A percentile compares a stretch with the other conserved stretches of the same genome.
Evolutionary conservation across 2,797 vertebrate species (phyloP).

Genomic region (Nannoperca australis): DNA sequence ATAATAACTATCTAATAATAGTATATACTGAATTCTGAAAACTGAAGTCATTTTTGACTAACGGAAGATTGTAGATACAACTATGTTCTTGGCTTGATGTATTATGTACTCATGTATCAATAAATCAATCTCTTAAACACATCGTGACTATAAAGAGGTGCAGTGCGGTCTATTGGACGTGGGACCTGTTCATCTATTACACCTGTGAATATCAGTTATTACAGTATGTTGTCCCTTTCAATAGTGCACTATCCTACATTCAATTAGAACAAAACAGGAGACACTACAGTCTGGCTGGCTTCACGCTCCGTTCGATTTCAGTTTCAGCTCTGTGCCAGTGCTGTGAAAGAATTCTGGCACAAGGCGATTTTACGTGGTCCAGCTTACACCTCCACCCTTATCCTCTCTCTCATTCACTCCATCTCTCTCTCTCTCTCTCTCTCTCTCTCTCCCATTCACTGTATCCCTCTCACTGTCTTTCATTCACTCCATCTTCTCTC

Average conservation of each 20-base stretch:
- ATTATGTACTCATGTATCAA: too few species aligned
- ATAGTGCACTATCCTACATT: slow-evolving; percentile 5
- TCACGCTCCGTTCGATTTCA: slow-evolving; percentile 54
- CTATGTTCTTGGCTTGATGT: neutral
- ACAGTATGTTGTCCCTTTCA: neutral
- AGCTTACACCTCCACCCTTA: slow-evolving; percentile 73
- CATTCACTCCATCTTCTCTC: slow-evolving; percentile 50
- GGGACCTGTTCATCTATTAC: neutral
- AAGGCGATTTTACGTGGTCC: slow-evolving; percentile 61
- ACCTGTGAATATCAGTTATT: neutral
- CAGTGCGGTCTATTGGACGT: neutral
- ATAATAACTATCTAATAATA: too few species aligned
- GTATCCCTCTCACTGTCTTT: slow-evolving; percentile 29
- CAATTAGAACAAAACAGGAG: slow-evolving; percentile 33
- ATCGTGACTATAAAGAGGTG: neutral
- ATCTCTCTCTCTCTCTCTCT: slow-evolving; percentile 36
- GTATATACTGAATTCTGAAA: neutral
- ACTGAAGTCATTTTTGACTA: neutral
- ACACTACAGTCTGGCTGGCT: slow-evolving; percentile 67
- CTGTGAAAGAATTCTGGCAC: slow-evolving; percentile 67
- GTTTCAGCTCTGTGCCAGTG: slow-evolving; percentile 66
- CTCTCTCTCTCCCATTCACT: slow-evolving; percentile 54
- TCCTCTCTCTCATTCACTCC: slow-evolving; percentile 29
- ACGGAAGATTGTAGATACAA: neutral
- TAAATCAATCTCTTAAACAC: too few species aligned